Base-by-base conservation (phyloP, 2,797 vertebrate genomes). In the Orestias chungarensis region DNA sequence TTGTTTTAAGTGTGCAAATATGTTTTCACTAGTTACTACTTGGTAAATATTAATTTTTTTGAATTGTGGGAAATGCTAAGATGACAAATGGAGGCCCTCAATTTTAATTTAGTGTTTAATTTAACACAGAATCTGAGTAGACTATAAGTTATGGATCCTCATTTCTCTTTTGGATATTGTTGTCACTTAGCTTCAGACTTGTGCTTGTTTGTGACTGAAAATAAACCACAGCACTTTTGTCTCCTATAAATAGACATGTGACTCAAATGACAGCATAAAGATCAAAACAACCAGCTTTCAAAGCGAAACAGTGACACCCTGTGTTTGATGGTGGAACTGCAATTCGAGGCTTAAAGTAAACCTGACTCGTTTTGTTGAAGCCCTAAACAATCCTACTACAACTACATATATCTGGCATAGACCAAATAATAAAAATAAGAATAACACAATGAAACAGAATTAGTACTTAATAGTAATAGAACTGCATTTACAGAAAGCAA, bases 291-390 rank as follows among this genome's bases (percentile, higher is more conserved):
- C 27, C 0, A 33, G 0, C 15, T 17, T 44, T 55, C 42, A 55
- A 38, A 7, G 12, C n/a, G 52, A 44, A 67, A 27, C 49, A 52
- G 84, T 12, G 90, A 72, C 92, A 55, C 76, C 89, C 23, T 33
- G 80, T 82, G 92, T 44, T 1, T 0, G 18, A 10, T 29, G 18
- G n/a, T 11, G 17, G 64, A 71, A 82, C 11, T 85, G 73, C 77
- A 52, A n/a, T n/a, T n/a, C n/a, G n/a, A n/a, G n/a, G n/a, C n/a
- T n/a, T n/a, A n/a, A n/a, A n/a, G n/a, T n/a, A n/a, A n/a, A n/a
- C n/a, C n/a, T n/a, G 5, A 17, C 1, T 17, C 17, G 43, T 44
- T 15, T 44, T 44, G 46, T 49, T 49, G 46, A 23, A 50, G 47
- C 47, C 20, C 15, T 18, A 46, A 46, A 46, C n/a, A n/a, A n/a